Evolutionary conservation across 1,140 invertebrate genomes (phyloP).

Genomic region (Lasioglossum baleicum): DNA sequence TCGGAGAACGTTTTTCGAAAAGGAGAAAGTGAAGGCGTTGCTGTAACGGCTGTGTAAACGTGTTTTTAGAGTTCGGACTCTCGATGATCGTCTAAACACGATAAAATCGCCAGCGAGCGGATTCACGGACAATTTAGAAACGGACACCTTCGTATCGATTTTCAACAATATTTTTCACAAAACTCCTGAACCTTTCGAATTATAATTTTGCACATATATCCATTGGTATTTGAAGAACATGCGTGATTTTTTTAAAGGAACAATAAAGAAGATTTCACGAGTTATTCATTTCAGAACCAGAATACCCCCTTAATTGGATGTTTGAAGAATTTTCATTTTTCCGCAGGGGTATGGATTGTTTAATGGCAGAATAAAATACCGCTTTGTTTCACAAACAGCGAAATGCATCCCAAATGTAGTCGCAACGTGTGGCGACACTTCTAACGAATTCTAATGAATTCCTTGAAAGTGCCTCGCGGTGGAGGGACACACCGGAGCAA

Average conservation of each 20-base stretch:
- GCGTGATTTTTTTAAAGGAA: no score
- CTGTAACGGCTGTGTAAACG: not conserved
- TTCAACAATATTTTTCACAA: no score
- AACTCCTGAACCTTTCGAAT: no score
- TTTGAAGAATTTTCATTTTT: no score
- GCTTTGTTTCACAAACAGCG: not conserved
- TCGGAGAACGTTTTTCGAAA: conserved; percentile 14
- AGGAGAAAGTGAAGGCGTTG: conserved; percentile 3
- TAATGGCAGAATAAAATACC: not conserved
- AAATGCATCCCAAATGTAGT: not conserved
- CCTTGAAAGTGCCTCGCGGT: conserved; percentile 19
- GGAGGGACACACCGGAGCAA: not conserved
- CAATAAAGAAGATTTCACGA: no score
- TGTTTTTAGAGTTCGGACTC: not conserved
- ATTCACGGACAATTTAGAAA: no score
- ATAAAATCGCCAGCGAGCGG: not conserved
- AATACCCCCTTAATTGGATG: no score
- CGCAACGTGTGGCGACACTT: conserved; percentile 16
- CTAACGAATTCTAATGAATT: conserved; percentile 44
- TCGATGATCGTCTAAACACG: not conserved
- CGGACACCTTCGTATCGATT: no score
- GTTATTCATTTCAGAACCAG: no score
- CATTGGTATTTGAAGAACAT: no score
- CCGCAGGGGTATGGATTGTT: no score
- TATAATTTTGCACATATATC: no score